Conservation (phyloP, 2,888 invertebrate genomes). For the Meteorus colon region DNA sequence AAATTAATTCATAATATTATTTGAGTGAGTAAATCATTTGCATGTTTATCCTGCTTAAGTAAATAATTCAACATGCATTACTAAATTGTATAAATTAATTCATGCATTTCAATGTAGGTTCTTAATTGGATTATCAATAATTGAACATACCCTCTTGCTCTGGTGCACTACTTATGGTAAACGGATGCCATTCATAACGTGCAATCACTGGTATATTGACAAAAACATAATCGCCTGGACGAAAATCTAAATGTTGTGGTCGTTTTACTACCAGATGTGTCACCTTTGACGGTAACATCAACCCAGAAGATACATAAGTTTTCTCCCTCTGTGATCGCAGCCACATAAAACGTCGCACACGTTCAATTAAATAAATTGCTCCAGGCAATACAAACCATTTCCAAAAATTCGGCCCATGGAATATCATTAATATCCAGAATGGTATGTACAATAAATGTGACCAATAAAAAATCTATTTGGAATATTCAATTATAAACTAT, state of each 20-base stretch:
- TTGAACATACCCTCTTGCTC: slow-evolving; percentile 85
- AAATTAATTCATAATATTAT: neutral
- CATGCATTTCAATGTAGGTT: neutral
- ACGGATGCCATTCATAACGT: slow-evolving; percentile 97
- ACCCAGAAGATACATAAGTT: slow-evolving; percentile 91
- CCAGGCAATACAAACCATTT: slow-evolving; percentile 94
- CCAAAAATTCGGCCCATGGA: slow-evolving; percentile 96
- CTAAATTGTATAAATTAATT: neutral
- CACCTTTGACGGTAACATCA: slow-evolving; percentile 90
- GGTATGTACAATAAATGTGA: slow-evolving; percentile 91
- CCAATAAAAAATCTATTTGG: slow-evolving; percentile 89
- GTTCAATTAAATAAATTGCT: slow-evolving; percentile 84
- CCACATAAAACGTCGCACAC: slow-evolving; percentile 78
- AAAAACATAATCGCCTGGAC: slow-evolving; percentile 95
- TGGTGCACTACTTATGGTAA: slow-evolving; percentile 96
- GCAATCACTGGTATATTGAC: slow-evolving; percentile 94
- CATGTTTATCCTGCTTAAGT: neutral
- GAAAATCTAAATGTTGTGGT: slow-evolving; percentile 89
- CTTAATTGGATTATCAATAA: slow-evolving; percentile 15
- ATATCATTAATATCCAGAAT: slow-evolving; percentile 87
- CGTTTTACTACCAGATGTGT: slow-evolving; percentile 92
- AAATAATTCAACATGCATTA: neutral
- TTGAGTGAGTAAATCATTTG: neutral
- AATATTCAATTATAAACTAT: neutral
- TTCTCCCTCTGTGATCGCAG: slow-evolving; percentile 83